These are phyloP conservation scores for Seira ritae DNA, from an alignment of 2,888 invertebrate species.

Conservation along the genomic window DNA sequence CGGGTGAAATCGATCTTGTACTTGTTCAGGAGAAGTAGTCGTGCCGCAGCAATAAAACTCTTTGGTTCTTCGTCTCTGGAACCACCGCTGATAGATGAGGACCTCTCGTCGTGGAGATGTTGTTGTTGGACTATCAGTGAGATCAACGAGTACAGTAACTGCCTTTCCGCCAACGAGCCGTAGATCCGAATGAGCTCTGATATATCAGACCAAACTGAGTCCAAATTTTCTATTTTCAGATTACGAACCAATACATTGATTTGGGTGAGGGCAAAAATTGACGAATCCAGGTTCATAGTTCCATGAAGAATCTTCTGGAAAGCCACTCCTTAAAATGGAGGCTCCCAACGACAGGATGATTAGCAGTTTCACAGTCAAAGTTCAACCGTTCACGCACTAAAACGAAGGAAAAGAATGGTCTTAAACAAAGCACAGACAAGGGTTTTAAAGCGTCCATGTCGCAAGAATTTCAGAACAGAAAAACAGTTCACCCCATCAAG, in stretches of 20 bases:
- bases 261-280: conserved; percentile 79
- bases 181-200: conserved; percentile 66
- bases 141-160: conserved; percentile 71
- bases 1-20: conserved; percentile 62
- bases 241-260: conserved; percentile 78
- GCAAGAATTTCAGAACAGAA: conserved; percentile 48
- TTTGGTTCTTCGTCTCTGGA: conserved; percentile 28
- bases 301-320: conserved; percentile 74
- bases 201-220: conserved; percentile 66
- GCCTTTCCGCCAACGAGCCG: conserved; percentile 70
- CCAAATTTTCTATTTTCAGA: conserved; percentile 75
- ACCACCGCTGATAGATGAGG: not conserved
- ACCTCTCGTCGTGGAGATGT: conserved; percentile 42
- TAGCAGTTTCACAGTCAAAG: conserved; percentile 61
- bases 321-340: conserved; percentile 67
- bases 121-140: conserved; percentile 64
- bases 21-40: conserved; percentile 54
- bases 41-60: conserved; percentile 48
- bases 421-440: conserved; percentile 60
- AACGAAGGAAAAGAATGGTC: conserved; percentile 45
- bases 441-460: conserved; percentile 69
- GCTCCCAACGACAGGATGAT: conserved; percentile 62
- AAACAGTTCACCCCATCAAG: conserved; percentile 60
- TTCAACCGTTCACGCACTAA: conserved; percentile 62
- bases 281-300: conserved; percentile 78